A percentile compares a stretch with the other conserved stretches of the same genome.
Conservation (phyloP, 2,888 invertebrate genomes). For the Drosophila rubida region DNA sequence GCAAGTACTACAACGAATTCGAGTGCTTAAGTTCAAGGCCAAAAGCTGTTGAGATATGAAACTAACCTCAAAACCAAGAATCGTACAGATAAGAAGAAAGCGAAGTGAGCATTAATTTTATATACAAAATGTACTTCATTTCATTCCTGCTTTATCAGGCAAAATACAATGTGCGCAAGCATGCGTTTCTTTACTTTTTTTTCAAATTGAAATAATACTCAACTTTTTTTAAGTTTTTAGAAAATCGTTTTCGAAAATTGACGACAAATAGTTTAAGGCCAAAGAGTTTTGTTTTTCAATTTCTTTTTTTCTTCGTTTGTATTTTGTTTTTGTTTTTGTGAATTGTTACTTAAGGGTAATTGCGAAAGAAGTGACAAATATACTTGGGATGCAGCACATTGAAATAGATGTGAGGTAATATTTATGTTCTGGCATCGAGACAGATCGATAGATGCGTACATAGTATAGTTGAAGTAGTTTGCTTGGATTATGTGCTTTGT, state of each 20-base stretch:
- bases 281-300: constrained; percentile 11
- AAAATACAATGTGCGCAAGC: constrained; percentile 38
- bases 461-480: constrained; percentile 18
- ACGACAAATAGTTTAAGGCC: constrained; percentile 29
- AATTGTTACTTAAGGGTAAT: constrained; percentile 7
- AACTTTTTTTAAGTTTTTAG: not conserved
- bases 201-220: not conserved
- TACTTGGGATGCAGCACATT: constrained; percentile 38
- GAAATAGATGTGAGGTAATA: constrained; percentile 48
- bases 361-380: constrained; percentile 1
- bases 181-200: constrained; percentile 1
- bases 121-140: constrained; percentile 6
- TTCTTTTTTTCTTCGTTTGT: not conserved
- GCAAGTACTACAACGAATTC: constrained; percentile 30
- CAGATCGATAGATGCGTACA: constrained; percentile 8
- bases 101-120: constrained; percentile 4
- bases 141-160: constrained; percentile 2
- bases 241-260: constrained; percentile 12
- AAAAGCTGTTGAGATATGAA: constrained; percentile 9
- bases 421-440: not conserved
- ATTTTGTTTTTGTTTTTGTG: not conserved
- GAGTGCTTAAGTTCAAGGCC: constrained; percentile 30
- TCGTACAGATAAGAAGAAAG: constrained; percentile 7
- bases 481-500: constrained; percentile 25
- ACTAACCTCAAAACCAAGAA: constrained; percentile 8